These are phyloP conservation scores for Acanthurus tractus DNA, from an alignment of 2,797 vertebrate genomes.

Conservation along the genomic window DNA sequence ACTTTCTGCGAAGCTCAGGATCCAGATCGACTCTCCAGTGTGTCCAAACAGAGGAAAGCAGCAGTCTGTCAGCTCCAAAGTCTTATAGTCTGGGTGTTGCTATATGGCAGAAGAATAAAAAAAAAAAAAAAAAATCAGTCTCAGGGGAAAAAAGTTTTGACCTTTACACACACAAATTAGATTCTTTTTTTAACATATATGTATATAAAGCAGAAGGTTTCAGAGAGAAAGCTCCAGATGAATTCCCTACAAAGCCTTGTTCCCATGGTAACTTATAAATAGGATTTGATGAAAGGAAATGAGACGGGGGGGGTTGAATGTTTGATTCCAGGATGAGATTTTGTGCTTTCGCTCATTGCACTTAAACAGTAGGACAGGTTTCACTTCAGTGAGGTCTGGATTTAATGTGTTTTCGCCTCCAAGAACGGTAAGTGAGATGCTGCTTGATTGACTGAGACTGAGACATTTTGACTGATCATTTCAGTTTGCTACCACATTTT, in stretches of 20 bases:
- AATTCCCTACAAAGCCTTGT: slow-evolving; percentile 39
- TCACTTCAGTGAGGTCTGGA: not conserved
- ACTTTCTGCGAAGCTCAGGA: slow-evolving; percentile 47
- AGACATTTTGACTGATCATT: not conserved
- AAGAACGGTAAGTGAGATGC: slow-evolving; percentile 43
- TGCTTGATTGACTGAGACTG: slow-evolving; percentile 4
- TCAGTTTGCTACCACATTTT: slow-evolving; percentile 11
- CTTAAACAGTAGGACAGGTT: not conserved
- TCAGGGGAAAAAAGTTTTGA: slow-evolving; percentile 29
- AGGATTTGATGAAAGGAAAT: slow-evolving; percentile 1
- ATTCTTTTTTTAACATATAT: not conserved
- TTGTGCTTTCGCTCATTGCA: slow-evolving; percentile 11
- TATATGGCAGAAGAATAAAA: slow-evolving; percentile 4
- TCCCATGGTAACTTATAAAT: slow-evolving; percentile 56
- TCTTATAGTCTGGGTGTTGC: not conserved
- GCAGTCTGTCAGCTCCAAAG: not conserved
- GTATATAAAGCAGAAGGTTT: slow-evolving; percentile 13
- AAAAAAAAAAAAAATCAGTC: slow-evolving; percentile 10
- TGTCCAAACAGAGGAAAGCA: slow-evolving; percentile 25
- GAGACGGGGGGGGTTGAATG: not conserved
- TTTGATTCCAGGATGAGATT: slow-evolving; percentile 27
- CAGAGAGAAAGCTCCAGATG: not conserved
- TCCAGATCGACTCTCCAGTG: slow-evolving; percentile 15
- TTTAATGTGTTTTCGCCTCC: too few relatives aligned
- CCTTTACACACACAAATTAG: slow-evolving; percentile 22